Percentiles rank a stretch among this genome's conserved stretches.
These are phyloP conservation scores for Aplodontia rufa DNA, from an alignment of 2,113 vertebrate genomes.

Conservation along the genomic window DNA sequence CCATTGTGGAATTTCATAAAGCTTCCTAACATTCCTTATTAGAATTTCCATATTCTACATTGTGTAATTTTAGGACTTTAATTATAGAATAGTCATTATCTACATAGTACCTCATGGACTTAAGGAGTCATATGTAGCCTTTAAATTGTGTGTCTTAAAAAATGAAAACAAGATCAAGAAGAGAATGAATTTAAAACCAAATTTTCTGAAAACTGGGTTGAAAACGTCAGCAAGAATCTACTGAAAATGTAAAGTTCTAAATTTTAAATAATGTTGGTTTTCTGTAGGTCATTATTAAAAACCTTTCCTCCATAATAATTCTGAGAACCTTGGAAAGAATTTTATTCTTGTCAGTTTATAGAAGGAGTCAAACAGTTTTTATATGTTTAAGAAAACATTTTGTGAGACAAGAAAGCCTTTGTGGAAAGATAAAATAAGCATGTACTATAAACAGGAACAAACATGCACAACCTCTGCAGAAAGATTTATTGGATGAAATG, in stretches of 20 bases:
- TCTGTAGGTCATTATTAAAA: constrained; percentile 26
- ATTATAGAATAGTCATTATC: background rate
- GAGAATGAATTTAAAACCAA: background rate
- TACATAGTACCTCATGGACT: background rate
- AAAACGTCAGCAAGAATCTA: background rate
- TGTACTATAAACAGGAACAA: constrained; percentile 72
- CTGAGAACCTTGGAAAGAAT: constrained; percentile 70
- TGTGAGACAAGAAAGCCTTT: constrained; percentile 62
- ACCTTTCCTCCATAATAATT: constrained; percentile 46
- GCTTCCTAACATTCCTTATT: background rate
- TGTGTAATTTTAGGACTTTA: constrained; percentile 11
- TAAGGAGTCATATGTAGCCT: background rate
- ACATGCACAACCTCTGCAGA: constrained; percentile 24
- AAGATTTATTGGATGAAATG: constrained; percentile 67
- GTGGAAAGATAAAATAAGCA: constrained; percentile 71
- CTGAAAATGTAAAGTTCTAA: constrained; percentile 5
- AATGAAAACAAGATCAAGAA: background rate
- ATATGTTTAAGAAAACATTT: constrained; percentile 72
- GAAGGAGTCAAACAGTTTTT: constrained; percentile 66
- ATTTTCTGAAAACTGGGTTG: background rate
- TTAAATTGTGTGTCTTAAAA: background rate
- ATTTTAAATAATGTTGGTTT: constrained; percentile 65
- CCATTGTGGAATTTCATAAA: background rate
- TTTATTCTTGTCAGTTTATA: constrained; percentile 57
- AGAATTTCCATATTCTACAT: background rate